Percentiles rank a stretch among this genome's conserved stretches.
Conservation (phyloP, 2,888 invertebrate species). For the Polymixis flavicincta region DNA sequence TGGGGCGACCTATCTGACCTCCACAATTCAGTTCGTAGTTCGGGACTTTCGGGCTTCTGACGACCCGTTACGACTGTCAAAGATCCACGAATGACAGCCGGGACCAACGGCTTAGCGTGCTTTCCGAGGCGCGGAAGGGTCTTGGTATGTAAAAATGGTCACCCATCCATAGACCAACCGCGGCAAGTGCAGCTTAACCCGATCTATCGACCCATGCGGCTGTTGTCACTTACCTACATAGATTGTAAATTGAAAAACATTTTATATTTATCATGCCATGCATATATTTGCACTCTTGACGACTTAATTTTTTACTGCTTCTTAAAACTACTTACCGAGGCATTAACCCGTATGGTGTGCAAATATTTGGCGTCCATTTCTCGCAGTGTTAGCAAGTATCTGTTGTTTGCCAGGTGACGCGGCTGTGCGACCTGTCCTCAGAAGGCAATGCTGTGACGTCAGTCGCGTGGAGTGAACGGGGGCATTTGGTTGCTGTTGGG, state of each 20-base stretch:
- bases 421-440: slow-evolving; percentile 97
- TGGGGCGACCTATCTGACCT: no score
- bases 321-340: slow-evolving; percentile 42
- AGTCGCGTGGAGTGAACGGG: slow-evolving; percentile 99
- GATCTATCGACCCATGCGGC: no score
- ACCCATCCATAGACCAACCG: no score
- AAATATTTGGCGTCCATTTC: slow-evolving; percentile 55
- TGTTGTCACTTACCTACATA: no score
- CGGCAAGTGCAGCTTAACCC: no score
- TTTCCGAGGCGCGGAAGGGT: no score
- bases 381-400: slow-evolving; percentile 40
- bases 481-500: slow-evolving; percentile 98
- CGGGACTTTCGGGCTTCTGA: no score
- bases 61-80: no score
- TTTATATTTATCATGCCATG: slow-evolving; percentile 5
- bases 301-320: slow-evolving; percentile 36
- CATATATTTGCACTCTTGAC: slow-evolving; percentile 33
- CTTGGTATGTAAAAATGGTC: no score
- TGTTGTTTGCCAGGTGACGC: slow-evolving; percentile 92
- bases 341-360: slow-evolving; percentile 52
- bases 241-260: not conserved
- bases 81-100: no score
- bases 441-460: slow-evolving; percentile 99
- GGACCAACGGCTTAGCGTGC: no score
- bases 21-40: no score